Evolutionary conservation across 1,140 invertebrate genomes (phyloP), one percentile per base, ranked within the genome.

Genomic region (Dreissena rostriformis): DNA sequence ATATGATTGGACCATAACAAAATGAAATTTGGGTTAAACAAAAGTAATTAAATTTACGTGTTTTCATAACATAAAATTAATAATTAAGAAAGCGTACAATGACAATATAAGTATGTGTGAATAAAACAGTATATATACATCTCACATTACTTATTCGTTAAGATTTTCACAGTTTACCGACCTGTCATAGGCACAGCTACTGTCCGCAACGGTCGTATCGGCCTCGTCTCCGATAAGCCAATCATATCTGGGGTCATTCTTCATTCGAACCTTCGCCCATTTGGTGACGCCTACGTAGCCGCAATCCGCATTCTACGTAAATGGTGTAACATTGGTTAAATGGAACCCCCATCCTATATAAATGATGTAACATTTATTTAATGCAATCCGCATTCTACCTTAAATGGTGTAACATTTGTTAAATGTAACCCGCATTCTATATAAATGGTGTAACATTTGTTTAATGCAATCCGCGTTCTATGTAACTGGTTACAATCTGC

Each of bases 171-270:
- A 61, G 11, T 61, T 61, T 61, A n/a, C 17, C 17, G 17, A 61
- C 57, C 90, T 89, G 84, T 94, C 93, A 84, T 94, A 94, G 17
- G 93, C 89, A 81, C 93, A 94, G 52, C 91, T 82, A 6, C 92
- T 91, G 7, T 67, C 82, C 17, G 82, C 81, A 14, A 84, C 74
- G 1, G 93, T 94, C 19, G 93, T 94, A 79, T 94, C 93, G 5
- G 71, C 79, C 12, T 87, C 82, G 84, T 93, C 89, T 19, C 63
- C 76, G 11, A 93, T 92, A 28, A 92, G 82, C 93, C 93, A 94
- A 28, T 71, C 86, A 73, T 91, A 92, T 57, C 86, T 75, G 0
- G 85, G 10, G 55, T 89, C 81, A 19, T 79, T 88, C 22, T 89
- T 66, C 52, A 94, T 79, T 4, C 77, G 74, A 17, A 93, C 89